A percentile compares a stretch with the other conserved stretches of the same genome.
Conservation (phyloP, 2,888 invertebrate genomes). For the Pollenia amentaria region DNA sequence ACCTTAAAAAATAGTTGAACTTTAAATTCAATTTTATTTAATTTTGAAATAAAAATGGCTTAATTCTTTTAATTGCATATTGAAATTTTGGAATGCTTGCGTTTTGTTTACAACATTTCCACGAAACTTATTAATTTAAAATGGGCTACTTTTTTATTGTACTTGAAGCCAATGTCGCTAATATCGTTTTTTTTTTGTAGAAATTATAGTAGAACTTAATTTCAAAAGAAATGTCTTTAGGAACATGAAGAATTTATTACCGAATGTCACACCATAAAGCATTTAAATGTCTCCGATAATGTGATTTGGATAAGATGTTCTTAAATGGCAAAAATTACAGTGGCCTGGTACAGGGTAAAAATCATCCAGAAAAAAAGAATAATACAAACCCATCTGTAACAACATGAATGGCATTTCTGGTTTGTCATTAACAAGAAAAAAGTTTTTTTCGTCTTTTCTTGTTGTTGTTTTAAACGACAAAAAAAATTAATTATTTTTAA, state of each 20-base stretch:
- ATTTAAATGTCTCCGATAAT: slow-evolving; percentile 44
- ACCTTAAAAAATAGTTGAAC: too few relatives aligned
- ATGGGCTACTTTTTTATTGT: too few relatives aligned
- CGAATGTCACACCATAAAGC: slow-evolving; percentile 40
- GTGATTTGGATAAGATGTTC: slow-evolving; percentile 20
- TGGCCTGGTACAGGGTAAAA: slow-evolving; percentile 18
- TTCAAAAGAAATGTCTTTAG: not conserved
- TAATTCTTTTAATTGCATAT: too few relatives aligned
- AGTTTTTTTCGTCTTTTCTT: slow-evolving; percentile 1
- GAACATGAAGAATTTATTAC: slow-evolving; percentile 46
- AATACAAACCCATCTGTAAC: slow-evolving; percentile 58
- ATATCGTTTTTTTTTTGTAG: not conserved
- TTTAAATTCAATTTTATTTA: too few relatives aligned
- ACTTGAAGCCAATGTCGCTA: not conserved
- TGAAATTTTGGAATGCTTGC: too few relatives aligned
- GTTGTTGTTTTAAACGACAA: not conserved
- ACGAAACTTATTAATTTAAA: too few relatives aligned
- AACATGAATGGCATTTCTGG: slow-evolving; percentile 66
- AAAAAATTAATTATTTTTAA: slow-evolving; percentile 59
- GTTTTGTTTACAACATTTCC: too few relatives aligned
- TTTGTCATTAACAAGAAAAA: slow-evolving; percentile 65
- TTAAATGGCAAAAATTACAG: slow-evolving; percentile 25
- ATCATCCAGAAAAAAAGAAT: slow-evolving; percentile 18
- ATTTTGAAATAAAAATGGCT: too few relatives aligned
- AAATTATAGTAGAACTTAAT: not conserved